phyloP scores from a whole-genome alignment of 2,113 vertebrate genomes.

The Muntiacus muntjak region DNA sequence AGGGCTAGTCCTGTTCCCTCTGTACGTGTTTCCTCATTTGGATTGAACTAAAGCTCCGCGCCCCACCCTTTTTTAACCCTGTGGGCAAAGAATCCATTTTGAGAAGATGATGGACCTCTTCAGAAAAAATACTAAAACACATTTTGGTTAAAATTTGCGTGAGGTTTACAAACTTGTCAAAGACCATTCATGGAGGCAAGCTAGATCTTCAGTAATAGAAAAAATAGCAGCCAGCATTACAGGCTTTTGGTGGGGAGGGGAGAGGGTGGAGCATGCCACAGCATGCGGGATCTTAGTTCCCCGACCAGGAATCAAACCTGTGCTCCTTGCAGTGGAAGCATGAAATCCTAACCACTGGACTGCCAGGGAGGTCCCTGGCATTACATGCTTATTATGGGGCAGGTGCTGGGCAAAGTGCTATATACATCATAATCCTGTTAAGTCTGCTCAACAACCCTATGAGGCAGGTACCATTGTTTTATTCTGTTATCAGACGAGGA shows the following conservation, averaged over 20 bases:
- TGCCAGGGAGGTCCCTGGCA: background rate
- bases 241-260: background rate
- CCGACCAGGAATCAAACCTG: background rate
- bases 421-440: background rate
- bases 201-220: background rate
- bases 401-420: background rate
- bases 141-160: conserved; percentile 14
- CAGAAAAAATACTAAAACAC: background rate
- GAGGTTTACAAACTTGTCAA: background rate
- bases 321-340: background rate
- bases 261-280: background rate
- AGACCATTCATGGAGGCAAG: background rate
- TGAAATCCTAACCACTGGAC: background rate
- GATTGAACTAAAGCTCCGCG: background rate
- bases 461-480: background rate
- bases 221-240: background rate
- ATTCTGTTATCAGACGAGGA: conserved; percentile 18
- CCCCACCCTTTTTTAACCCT: background rate
- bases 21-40: background rate
- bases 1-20: background rate
- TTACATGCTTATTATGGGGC: background rate
- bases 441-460: background rate
- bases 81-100: conserved; percentile 30
- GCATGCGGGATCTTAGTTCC: background rate
- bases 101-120: conserved; percentile 3